These are phyloP conservation scores for Oncorhynchus keta DNA, from an alignment of 2,113 vertebrate genomes.

Conservation along the genomic window DNA sequence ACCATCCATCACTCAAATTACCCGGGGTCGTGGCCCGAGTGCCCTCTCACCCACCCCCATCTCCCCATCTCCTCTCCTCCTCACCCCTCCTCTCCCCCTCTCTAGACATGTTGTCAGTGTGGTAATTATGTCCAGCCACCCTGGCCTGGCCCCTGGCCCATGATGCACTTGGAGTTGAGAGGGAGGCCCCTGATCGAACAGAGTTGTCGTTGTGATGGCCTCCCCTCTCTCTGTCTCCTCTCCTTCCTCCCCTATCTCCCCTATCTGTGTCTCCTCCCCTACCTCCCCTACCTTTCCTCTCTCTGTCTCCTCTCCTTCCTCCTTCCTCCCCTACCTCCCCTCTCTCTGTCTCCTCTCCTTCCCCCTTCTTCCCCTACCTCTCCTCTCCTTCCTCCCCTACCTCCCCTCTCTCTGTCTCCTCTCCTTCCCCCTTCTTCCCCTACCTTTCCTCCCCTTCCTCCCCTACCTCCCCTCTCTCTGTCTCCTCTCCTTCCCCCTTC, in stretches of 20 bases:
- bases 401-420: constrained; percentile 5
- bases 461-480: neutral
- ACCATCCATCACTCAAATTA: constrained; percentile 84
- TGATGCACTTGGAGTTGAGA: constrained; percentile 65
- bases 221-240: constrained; percentile 4
- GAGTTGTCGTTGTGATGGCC: constrained; percentile 69
- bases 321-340: neutral
- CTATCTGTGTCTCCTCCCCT: constrained; percentile 39
- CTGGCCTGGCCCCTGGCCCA: constrained; percentile 45
- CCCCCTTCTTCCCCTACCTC: neutral
- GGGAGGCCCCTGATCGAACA: constrained; percentile 60
- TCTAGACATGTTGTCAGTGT: constrained; percentile 76
- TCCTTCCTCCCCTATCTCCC: constrained; percentile 43
- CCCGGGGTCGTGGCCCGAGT: constrained; percentile 72
- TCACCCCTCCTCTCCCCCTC: constrained; percentile 62
- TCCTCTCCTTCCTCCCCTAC: constrained; percentile 1
- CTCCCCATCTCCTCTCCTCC: constrained; percentile 54
- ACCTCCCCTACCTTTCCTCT: neutral
- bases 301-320: neutral
- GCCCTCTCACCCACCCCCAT: constrained; percentile 57
- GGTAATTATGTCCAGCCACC: constrained; percentile 74
- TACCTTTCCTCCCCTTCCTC: constrained; percentile 35
- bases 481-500: neutral
- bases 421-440: neutral
- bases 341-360: neutral